phyloP scores from a whole-genome alignment of 2,113 vertebrate genomes.

The Gasterosteus aculeatus region DNA sequence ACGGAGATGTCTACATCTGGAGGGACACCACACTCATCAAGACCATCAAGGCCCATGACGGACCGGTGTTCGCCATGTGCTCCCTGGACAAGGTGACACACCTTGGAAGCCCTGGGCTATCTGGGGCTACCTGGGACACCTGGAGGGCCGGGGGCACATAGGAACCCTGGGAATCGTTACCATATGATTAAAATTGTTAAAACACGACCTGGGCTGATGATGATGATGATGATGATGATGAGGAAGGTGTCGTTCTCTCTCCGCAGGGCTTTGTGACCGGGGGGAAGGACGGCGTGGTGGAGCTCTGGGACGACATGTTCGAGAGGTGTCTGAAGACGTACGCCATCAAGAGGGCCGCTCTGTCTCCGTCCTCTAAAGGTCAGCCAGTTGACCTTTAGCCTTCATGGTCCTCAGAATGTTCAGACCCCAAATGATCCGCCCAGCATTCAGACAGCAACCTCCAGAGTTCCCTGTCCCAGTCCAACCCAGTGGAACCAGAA shows the following conservation, averaged over 20 bases:
- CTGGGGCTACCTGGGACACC: background rate
- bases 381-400: no score
- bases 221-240: no score
- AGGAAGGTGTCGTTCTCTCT: constrained; percentile 10
- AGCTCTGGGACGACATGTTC: constrained; percentile 98
- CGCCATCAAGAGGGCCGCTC: constrained; percentile 92
- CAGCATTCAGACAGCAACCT: no score
- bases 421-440: no score
- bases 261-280: constrained; percentile 95
- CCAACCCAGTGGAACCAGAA: no score
- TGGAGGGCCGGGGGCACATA: background rate
- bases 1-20: constrained; percentile 97
- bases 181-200: no score
- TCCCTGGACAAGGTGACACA: constrained; percentile 92
- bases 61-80: constrained; percentile 96
- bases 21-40: constrained; percentile 90
- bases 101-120: no score
- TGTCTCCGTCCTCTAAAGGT: constrained; percentile 97
- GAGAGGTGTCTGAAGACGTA: constrained; percentile 98
- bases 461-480: no score
- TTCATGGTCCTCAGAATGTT: no score
- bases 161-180: no score
- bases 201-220: no score
- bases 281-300: constrained; percentile 96
- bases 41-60: constrained; percentile 96